Percentiles rank a stretch among this genome's conserved stretches.
These are phyloP conservation scores for Macrotis lagotis DNA, from an alignment of 2,113 vertebrate species.

Conservation along the genomic window DNA sequence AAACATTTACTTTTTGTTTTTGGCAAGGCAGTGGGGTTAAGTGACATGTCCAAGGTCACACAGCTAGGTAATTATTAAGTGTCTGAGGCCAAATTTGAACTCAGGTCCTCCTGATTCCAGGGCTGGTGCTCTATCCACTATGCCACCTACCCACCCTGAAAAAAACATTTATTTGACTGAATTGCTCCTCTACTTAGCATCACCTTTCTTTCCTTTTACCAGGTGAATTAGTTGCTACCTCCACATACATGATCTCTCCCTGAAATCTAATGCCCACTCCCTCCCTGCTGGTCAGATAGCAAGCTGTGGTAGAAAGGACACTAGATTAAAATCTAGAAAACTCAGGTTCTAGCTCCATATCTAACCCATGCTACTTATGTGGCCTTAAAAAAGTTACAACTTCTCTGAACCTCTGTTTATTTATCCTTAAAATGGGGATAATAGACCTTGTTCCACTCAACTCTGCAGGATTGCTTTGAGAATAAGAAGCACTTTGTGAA, in stretches of 20 bases:
- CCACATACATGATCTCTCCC: background rate
- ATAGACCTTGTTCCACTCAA: background rate
- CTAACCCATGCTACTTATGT: background rate
- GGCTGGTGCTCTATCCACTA: too few relatives aligned
- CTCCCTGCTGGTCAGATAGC: background rate
- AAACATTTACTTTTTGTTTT: background rate
- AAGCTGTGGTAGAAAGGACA: background rate
- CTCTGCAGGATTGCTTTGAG: background rate
- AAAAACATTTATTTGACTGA: background rate
- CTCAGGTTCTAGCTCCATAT: background rate
- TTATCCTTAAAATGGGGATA: background rate
- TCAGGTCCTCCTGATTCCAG: too few relatives aligned
- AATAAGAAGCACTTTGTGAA: background rate
- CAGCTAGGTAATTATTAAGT: too few relatives aligned
- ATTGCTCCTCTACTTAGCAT: background rate
- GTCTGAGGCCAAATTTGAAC: too few relatives aligned
- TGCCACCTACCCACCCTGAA: too few relatives aligned
- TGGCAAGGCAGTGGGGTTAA: too few relatives aligned
- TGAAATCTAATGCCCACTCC: background rate
- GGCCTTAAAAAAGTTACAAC: background rate
- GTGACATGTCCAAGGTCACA: too few relatives aligned
- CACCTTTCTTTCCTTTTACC: background rate
- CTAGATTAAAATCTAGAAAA: background rate
- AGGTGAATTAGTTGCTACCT: background rate
- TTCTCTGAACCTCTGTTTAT: background rate